Evolutionary conservation across 2,113 vertebrate species (phyloP).

Genomic region (Sander vitreus): DNA sequence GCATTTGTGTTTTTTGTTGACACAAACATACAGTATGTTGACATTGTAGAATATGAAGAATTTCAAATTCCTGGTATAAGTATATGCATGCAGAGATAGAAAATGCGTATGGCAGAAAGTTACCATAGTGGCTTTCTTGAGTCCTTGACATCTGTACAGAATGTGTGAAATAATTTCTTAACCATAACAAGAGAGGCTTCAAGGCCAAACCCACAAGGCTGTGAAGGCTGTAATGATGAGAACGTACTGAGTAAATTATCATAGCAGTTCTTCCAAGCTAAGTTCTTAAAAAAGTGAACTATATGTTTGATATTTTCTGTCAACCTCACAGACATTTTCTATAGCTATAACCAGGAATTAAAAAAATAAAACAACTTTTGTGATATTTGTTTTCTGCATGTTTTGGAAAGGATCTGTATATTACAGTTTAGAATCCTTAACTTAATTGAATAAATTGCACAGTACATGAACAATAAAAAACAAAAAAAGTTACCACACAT

Average conservation of each 20-base stretch:
- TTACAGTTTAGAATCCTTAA: background rate
- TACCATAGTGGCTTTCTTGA: background rate
- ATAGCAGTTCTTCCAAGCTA: background rate
- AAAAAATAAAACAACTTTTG: background rate
- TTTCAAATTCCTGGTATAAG: background rate
- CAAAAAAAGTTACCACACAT: background rate
- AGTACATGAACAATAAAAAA: too few species aligned
- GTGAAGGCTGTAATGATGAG: background rate
- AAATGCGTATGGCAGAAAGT: background rate
- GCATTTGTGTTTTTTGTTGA: slow-evolving; percentile 1
- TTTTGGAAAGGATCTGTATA: background rate
- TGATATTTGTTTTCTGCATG: background rate
- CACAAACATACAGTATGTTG: too few species aligned
- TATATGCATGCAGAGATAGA: background rate
- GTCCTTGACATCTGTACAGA: background rate
- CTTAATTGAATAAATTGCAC: background rate
- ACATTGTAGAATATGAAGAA: background rate
- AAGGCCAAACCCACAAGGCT: background rate
- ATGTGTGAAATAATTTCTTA: background rate
- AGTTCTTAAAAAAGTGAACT: background rate
- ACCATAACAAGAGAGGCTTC: background rate
- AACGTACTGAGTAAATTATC: background rate
- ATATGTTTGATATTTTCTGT: background rate
- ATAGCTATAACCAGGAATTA: background rate
- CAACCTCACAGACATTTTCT: background rate